Evolutionary conservation across 2,113 vertebrate species (phyloP), one percentile per base, ranked within the genome.

Genomic region (Varanus salvator): DNA sequence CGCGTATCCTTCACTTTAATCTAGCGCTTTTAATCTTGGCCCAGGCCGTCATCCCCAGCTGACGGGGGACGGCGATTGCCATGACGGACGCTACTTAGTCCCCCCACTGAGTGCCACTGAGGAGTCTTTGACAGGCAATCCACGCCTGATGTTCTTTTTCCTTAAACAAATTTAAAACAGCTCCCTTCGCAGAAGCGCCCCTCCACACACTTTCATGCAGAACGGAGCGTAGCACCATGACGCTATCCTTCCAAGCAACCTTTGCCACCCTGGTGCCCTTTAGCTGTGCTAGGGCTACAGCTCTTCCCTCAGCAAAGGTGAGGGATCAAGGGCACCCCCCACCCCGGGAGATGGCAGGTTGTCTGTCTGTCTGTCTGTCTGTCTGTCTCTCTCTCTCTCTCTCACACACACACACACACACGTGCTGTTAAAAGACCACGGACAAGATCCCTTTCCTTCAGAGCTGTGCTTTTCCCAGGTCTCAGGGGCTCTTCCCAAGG

Each of bases 21-120:
- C 97, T 97, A 87, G 87, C 94, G 95, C 96, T 97, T 98, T 98
- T 97, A 97, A 98, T 98, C 97, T 97, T 97, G 92, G 94, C 94
- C 97, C 95, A 95, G 92, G 95, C 95, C 95, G 95, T 95, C 27
- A 95, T 96, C 95, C 93, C 96, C 95, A 91, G 91, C 90, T 96
- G 95, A 96, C 93, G 92, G 94, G 96, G 87, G 1, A 92, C 87
- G 91, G 92, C 75, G 91, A 85, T 60, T 75, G 29, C 29, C 95
- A 94, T 94, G 93, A 93, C 90, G 92, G 93, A 93, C 85, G 81
- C 88, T 89, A 88, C 91, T 88, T 57, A 0, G 71, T 52, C 14
- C 31, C n/a, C 87, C 17, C 83, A 86, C 77, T 17, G 78, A 80
- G 90, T 93, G 91, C 77, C 91, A 90, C 85, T 48, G 68, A 69